Evolutionary conservation across 1,140 invertebrate genomes (phyloP), one percentile per base, ranked within the genome.

Genomic region (Drosophila oshimai): DNA sequence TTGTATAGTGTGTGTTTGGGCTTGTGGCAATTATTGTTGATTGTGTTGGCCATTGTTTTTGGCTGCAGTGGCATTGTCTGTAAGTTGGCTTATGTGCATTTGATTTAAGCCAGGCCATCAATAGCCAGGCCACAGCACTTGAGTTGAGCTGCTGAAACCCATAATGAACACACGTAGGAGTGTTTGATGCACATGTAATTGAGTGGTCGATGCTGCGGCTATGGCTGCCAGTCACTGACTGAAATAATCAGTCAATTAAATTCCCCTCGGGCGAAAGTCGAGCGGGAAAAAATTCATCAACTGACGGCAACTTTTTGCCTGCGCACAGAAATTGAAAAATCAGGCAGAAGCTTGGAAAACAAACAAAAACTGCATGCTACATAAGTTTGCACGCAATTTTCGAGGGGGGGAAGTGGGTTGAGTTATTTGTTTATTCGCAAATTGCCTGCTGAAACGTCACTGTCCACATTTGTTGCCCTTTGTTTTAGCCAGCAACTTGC

Each of bases 221-320:
- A 18, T 51, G 7, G 41, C 54, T 41, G 42, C 44, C 34, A 71
- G 37, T 61, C 45, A 29, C 68, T 61, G 67, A 10, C 44, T 71
- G 44, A 61, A 72, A 72, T 69, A 74, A 79, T 71, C 77, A 75
- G 58, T 75, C 74, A 75, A 84, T 78, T 83, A 74, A 67, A 54
- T 37, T 12, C n/a, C 24, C 15, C 18, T 28, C 49, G 18, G 13
- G 31, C 39, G 39, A 39, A 50, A 4, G 47, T 34, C 31, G 46
- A n/a, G 26, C 20, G 24, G 39, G n/a, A 51, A 46, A 67, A 72
- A 72, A 60, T 71, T 2, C 68, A 72, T 72, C 45, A 72, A 62
- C 39, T 61, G 28, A 13, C 17, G 31, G 26, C 7, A 55, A 28
- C 29, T 73, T 73, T 72, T 53, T 51, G 17, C 31, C 22, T 1